These are phyloP conservation scores for Lucifuga dentata DNA, from an alignment of 2,113 vertebrate species.

Conservation along the genomic window DNA sequence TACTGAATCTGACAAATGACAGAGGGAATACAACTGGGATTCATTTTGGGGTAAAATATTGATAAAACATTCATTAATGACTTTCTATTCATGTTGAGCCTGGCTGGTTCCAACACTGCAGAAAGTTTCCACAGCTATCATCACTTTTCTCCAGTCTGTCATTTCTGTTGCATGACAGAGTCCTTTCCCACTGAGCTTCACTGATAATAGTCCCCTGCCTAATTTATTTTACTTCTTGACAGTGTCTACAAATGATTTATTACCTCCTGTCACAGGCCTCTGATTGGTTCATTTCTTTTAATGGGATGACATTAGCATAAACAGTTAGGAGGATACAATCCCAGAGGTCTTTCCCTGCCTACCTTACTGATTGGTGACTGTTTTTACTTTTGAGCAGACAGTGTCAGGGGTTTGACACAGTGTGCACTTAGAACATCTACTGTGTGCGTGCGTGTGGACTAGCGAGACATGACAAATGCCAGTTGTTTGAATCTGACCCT, in stretches of 20 bases:
- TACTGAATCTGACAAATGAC: constrained; percentile 60
- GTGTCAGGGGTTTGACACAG: constrained; percentile 9
- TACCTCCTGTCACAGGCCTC: constrained; percentile 53
- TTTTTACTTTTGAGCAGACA: constrained; percentile 14
- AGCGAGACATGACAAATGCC: constrained; percentile 10
- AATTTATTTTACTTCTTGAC: constrained; percentile 72
- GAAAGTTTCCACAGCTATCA: not conserved
- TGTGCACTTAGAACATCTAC: constrained; percentile 30
- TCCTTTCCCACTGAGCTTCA: constrained; percentile 44
- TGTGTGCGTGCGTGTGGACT: not conserved
- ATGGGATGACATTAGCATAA: constrained; percentile 69
- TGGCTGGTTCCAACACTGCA: constrained; percentile 10
- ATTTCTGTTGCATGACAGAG: constrained; percentile 27
- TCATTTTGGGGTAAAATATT: constrained; percentile 57
- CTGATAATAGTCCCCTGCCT: constrained; percentile 54
- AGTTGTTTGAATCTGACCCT: not conserved
- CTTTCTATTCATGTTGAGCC: constrained; percentile 19
- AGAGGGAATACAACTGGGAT: constrained; percentile 35
- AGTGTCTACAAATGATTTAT: constrained; percentile 75
- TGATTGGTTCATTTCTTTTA: constrained; percentile 65
- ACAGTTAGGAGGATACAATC: constrained; percentile 40
- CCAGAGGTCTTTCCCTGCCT: constrained; percentile 15
- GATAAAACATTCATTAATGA: constrained; percentile 69
- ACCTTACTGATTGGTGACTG: constrained; percentile 13
- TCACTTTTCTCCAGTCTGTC: not conserved